phyloP scores from a whole-genome alignment of 2,113 vertebrate genomes.

The Tragelaphus scriptus region DNA sequence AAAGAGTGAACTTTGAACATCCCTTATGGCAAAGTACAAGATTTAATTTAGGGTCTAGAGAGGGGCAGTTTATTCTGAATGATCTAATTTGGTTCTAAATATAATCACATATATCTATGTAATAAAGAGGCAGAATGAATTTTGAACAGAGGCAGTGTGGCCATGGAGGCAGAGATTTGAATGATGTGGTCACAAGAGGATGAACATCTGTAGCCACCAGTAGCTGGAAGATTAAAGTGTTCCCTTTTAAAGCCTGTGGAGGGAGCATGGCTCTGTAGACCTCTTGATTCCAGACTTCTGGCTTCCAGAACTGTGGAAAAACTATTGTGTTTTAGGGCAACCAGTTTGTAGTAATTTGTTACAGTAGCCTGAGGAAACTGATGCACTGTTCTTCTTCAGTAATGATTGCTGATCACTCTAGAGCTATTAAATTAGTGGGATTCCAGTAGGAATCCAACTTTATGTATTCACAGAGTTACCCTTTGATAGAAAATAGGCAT shows the following conservation, averaged over 20 bases:
- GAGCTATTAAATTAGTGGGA: neutral
- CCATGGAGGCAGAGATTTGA: neutral
- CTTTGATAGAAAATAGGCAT: neutral
- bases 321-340: neutral
- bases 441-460: neutral
- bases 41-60: neutral
- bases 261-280: no score
- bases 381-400: neutral
- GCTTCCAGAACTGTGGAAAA: neutral
- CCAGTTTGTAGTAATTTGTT: neutral
- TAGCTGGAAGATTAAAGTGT: neutral
- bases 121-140: neutral
- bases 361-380: neutral
- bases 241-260: no score
- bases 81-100: neutral
- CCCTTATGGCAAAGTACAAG: neutral
- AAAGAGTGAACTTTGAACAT: neutral
- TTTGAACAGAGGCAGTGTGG: neutral
- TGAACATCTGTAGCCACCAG: accelerated
- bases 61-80: neutral
- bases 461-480: neutral
- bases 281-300: neutral
- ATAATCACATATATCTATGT: neutral
- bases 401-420: neutral
- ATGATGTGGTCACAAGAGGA: neutral